These are phyloP conservation scores for Seira musarum DNA, from an alignment of 2,888 invertebrate genomes.

Conservation along the genomic window DNA sequence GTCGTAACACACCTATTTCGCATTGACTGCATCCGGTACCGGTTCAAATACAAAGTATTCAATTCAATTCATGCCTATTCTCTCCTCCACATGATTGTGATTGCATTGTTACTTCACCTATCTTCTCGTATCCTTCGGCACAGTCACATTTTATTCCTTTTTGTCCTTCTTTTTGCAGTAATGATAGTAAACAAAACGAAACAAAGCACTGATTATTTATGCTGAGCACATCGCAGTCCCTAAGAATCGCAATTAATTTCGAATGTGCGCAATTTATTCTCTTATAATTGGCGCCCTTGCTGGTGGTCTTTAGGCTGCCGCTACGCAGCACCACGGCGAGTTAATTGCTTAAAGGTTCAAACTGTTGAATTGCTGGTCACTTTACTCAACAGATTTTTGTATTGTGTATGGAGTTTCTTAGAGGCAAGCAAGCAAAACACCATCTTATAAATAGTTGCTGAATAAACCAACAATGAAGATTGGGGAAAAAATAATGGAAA, in stretches of 20 bases:
- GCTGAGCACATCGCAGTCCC: conserved; percentile 9
- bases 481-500: conserved; percentile 3
- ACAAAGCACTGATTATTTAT: conserved; percentile 15
- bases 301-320: conserved; percentile 10
- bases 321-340: not conserved
- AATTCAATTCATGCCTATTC: not conserved
- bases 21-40: conserved; percentile 52
- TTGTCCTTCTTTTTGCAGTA: conserved; percentile 14
- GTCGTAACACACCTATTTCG: conserved; percentile 22
- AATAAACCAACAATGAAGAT: not conserved
- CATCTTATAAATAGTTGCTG: not conserved
- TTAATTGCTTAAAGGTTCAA: not conserved
- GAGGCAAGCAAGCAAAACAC: not conserved
- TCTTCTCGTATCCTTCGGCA: not conserved
- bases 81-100: conserved; percentile 15
- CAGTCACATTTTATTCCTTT: not conserved
- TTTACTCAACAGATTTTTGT: not conserved
- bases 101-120: not conserved
- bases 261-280: conserved; percentile 22
- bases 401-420: not conserved
- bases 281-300: conserved; percentile 6
- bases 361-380: conserved; percentile 3
- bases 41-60: conserved; percentile 22
- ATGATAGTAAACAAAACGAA: conserved; percentile 8
- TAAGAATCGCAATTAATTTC: conserved; percentile 16